These are phyloP conservation scores for Solea solea DNA, from an alignment of 2,113 vertebrate genomes.

Conservation along the genomic window DNA sequence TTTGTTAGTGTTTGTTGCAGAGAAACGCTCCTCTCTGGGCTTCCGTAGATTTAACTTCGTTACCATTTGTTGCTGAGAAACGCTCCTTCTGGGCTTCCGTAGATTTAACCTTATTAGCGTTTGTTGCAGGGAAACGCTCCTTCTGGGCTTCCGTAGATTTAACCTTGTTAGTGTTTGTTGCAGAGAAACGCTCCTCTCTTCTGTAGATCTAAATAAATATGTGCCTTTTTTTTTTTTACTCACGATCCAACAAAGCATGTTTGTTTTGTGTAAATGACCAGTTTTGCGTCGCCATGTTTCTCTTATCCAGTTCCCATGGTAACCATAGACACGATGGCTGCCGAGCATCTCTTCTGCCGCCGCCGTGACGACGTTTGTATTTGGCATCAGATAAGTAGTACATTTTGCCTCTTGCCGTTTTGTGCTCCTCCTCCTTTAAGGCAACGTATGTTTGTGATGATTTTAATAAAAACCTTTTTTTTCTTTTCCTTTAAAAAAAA, in stretches of 20 bases:
- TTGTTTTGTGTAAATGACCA: no score
- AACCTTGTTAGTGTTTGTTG: no score
- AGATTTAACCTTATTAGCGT: no score
- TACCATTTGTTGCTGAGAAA: no score
- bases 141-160: no score
- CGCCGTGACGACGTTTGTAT: not conserved
- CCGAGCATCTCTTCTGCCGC: not conserved
- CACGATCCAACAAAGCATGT: constrained; percentile 11
- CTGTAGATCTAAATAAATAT: constrained; percentile 30
- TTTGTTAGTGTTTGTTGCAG: no score
- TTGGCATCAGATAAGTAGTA: constrained; percentile 85
- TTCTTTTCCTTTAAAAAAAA: constrained; percentile 60
- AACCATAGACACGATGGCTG: constrained; percentile 49
- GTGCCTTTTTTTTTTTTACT: constrained; percentile 52
- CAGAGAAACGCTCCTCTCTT: not conserved
- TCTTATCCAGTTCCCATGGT: constrained; percentile 32
- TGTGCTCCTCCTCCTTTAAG: constrained; percentile 88
- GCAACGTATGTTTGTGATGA: constrained; percentile 93
- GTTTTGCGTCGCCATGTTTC: no score
- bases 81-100: no score
- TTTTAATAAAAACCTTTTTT: constrained; percentile 85
- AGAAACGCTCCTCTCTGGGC: not conserved
- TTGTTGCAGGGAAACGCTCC: no score
- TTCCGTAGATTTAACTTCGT: not conserved
- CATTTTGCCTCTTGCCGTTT: constrained; percentile 67